Percentiles rank a stretch among this genome's conserved stretches.
These are phyloP conservation scores for Merodon equestris DNA, from an alignment of 2,888 invertebrate genomes.

Conservation along the genomic window DNA sequence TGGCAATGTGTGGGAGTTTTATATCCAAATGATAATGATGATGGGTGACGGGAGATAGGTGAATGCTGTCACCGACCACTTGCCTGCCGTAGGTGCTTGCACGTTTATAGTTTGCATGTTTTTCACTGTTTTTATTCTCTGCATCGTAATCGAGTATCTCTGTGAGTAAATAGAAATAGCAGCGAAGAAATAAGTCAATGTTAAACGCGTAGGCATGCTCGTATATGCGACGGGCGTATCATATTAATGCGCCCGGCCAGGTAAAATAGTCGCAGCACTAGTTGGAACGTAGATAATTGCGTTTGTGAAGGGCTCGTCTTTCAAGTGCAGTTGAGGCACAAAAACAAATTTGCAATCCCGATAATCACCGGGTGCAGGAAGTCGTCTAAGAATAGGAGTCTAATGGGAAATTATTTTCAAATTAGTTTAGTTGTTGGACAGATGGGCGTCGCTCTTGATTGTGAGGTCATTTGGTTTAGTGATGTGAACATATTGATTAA, in stretches of 20 bases:
- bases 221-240: background rate
- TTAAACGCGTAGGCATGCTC: constrained; percentile 13
- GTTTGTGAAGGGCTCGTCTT: constrained; percentile 9
- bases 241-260: background rate
- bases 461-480: constrained; percentile 13
- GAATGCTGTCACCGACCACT: constrained; percentile 7
- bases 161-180: constrained; percentile 20
- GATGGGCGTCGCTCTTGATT: constrained; percentile 10
- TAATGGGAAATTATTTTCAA: too few species aligned
- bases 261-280: background rate
- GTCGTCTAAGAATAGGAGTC: too few species aligned
- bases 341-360: too few species aligned
- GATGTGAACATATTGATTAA: constrained; percentile 1
- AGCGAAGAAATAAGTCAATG: constrained; percentile 59
- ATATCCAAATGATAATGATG: constrained; percentile 3
- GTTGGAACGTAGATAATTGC: constrained; percentile 33
- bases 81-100: constrained; percentile 35
- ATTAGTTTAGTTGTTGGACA: too few species aligned
- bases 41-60: background rate
- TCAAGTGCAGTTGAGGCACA: too few species aligned
- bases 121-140: background rate
- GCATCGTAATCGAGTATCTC: constrained; percentile 9
- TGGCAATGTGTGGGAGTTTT: background rate
- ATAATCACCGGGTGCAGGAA: too few species aligned
- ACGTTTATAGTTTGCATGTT: background rate